Evolutionary conservation across 2,113 vertebrate genomes (phyloP), one percentile per base, ranked within the genome.

Genomic region (Cololabis saira): DNA sequence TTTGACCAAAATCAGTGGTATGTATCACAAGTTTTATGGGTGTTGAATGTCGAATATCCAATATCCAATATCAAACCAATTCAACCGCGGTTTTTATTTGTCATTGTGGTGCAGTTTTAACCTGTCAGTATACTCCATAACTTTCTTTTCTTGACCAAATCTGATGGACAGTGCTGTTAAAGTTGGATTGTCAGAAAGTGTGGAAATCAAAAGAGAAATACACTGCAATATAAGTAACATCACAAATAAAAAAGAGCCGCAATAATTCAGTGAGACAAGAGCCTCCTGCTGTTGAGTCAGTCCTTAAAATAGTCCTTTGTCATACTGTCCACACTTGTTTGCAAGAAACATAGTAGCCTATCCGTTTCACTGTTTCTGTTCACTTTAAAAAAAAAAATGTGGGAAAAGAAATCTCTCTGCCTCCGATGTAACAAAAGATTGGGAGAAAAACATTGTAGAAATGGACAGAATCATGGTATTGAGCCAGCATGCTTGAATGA

Each of bases 231-330:
- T 37, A 37, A 37, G 33, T 7, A 9, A 33, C 18, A 19, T 2
- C 13, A 43, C 48, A 50, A 3, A 7, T 15, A 78, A 8, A 55
- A 22, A 40, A 43, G 5, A 19, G 2, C 40, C n/a, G 19, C 40
- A 52, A 66, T 11, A 65, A 61, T 65, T 56, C 18, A 66, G 3
- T 61, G 62, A 75, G 54, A 77, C 57, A 52, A 43, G n/a, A 59
- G 16, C 66, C 33, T 55, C 41, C 58, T 77, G 80, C 53, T 56
- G 48, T 61, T 89, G 78, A 88, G 69, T 88, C 84, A 88, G 47
- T n/a, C 14, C 64, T 78, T 80, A 73, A 81, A 85, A 87, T 83
- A 86, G 68, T 47, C 59, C 1, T 67, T 17, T 63, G 68, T 71
- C 75, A 61, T 37, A 59, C 24, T 3, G 67, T 74, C 56, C 58